Percentiles rank a stretch among this genome's conserved stretches.
Evolutionary conservation across 2,113 vertebrate species (phyloP).

Genomic region (Pseudorasbora parva): DNA sequence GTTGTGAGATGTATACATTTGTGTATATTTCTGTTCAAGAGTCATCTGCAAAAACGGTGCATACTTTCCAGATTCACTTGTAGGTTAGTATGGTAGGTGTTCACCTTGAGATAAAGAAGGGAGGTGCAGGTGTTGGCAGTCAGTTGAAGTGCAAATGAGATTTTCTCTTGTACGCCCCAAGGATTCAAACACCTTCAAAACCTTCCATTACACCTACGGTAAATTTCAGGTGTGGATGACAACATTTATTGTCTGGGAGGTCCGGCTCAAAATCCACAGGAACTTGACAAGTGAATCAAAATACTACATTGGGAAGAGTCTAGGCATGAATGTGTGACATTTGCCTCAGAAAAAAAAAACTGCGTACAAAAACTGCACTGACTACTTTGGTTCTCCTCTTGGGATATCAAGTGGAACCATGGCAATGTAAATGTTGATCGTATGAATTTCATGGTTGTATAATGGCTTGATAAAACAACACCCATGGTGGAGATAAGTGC

Average conservation of each 20-base stretch:
- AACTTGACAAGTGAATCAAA: background rate
- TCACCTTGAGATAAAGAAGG: background rate
- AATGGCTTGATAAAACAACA: slow-evolving; percentile 42
- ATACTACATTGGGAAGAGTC: slow-evolving; percentile 13
- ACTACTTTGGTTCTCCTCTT: slow-evolving; percentile 18
- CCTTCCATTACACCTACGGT: background rate
- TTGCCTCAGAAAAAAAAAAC: slow-evolving; percentile 39
- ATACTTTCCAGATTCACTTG: slow-evolving; percentile 17
- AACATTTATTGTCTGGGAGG: slow-evolving; percentile 6
- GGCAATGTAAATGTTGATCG: slow-evolving; percentile 42
- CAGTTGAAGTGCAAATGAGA: slow-evolving; percentile 2
- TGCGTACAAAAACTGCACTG: slow-evolving; percentile 49
- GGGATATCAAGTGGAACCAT: slow-evolving; percentile 14
- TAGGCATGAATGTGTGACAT: slow-evolving; percentile 14
- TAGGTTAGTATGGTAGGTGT: slow-evolving; percentile 29
- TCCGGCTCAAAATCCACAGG: slow-evolving; percentile 3
- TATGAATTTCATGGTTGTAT: slow-evolving; percentile 38
- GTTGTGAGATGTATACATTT: slow-evolving; percentile 46
- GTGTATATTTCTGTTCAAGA: slow-evolving; percentile 46
- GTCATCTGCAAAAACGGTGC: background rate
- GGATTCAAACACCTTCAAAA: background rate
- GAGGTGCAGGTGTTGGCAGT: slow-evolving; percentile 15
- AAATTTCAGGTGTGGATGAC: background rate
- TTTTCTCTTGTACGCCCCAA: slow-evolving; percentile 5
- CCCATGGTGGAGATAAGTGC: slow-evolving; percentile 42